Base-by-base conservation (phyloP, 1,140 invertebrate species). In the Drosophila insularis region DNA sequence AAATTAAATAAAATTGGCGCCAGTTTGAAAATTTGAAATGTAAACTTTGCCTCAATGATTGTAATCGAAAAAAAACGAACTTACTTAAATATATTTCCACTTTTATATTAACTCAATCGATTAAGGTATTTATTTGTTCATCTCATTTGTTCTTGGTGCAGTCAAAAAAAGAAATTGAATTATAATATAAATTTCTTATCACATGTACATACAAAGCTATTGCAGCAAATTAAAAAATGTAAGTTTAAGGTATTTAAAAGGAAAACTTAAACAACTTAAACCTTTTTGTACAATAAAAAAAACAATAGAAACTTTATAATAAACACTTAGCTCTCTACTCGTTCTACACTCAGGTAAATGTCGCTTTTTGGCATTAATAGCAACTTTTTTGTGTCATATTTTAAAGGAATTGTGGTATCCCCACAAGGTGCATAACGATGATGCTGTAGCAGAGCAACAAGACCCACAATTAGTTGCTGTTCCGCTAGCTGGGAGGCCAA, bases 401-500 rank as follows among this genome's bases (percentile, higher is more conserved):
- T 81, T 35, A 93, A 55, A 13, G 93, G 93, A 58, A 93, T 84
- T 4, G 65, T 61, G 2, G 90, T 91, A 14, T 86, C 74, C 2
- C 65, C 63, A 19, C 81, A 89, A 5, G 90, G 73, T 5, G 71
- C 54, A 53, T 80, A 91, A 7, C 63, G 63, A 54, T 90, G 93
- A 11, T 92, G 80, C 50, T 90, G 79, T 10, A 94, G 46, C 54
- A 94, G 61, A 2, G 89, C 74, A 11, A 92, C 87, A 3, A 94
- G 54, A 27, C 94, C 93, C 23, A 95, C 85, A 89, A 95, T 94
- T 2, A 93, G 92, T 80, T 95, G 93, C 74, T 95, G 90, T 55
- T 94, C 90, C 7, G 94, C 95, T 72, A 96, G 94, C 62, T 95
- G 90, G 81, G 93, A 91, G n/a, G 95, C 95, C 27, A 89, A 66